Evolutionary conservation across 1,140 invertebrate genomes (phyloP).

Genomic region (Drosophila biarmipes): DNA sequence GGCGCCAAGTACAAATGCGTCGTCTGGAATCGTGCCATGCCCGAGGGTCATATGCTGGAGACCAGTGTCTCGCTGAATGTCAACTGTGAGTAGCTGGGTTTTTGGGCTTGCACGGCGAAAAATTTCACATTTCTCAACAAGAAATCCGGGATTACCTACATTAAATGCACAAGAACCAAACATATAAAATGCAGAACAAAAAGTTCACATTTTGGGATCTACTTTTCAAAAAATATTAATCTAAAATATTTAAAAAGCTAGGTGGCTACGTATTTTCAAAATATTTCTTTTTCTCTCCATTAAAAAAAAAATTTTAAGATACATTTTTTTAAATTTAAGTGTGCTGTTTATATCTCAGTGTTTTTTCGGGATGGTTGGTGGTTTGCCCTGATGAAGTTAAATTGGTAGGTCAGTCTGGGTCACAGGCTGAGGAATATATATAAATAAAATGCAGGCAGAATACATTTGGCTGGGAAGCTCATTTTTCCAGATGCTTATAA

Average conservation of each 20-base stretch:
- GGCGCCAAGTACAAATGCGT: conserved; percentile 92
- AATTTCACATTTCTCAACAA: not conserved
- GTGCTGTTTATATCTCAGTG: not conserved
- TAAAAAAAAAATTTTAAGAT: not conserved
- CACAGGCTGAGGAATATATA: conserved; percentile 17
- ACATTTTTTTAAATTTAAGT: rapidly evolving
- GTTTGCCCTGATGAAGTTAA: conserved; percentile 14
- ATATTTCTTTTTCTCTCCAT: not conserved
- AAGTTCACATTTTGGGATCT: too few species aligned
- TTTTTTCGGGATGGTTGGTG: not conserved
- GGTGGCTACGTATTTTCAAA: too few species aligned
- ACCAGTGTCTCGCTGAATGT: conserved; percentile 92
- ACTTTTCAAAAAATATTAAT: not conserved
- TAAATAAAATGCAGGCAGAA: conserved; percentile 3
- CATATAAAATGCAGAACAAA: too few species aligned
- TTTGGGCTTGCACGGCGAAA: conserved; percentile 1
- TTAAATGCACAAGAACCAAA: too few species aligned
- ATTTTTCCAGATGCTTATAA: too few species aligned
- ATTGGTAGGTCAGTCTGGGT: conserved; percentile 23
- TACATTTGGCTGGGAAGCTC: too few species aligned
- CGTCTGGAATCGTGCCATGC: conserved; percentile 94
- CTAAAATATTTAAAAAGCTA: too few species aligned
- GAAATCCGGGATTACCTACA: too few species aligned
- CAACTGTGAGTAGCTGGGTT: conserved; percentile 90
- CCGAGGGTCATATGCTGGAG: conserved; percentile 91